Evolutionary conservation across 1,140 invertebrate genomes (phyloP).

Genomic region (Cepaea nemoralis): DNA sequence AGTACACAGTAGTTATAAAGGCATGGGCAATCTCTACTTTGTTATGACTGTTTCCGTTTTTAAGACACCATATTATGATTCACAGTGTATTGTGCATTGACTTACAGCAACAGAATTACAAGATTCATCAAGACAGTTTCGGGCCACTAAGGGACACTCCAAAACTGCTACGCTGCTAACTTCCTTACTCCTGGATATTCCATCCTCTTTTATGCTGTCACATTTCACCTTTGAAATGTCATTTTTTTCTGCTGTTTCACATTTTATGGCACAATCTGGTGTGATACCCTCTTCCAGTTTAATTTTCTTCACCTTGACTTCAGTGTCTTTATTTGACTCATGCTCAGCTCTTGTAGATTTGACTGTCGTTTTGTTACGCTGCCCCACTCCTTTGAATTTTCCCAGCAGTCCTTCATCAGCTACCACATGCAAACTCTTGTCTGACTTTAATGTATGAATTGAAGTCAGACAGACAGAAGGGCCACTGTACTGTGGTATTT

Average conservation of each 20-base stretch:
- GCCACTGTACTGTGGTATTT: conserved; percentile 54
- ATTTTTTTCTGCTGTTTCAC: not conserved
- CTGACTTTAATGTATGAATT: conserved; percentile 51
- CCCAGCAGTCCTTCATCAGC: conserved; percentile 41
- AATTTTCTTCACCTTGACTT: not conserved
- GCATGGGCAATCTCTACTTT: no score
- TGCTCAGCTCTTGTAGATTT: not conserved
- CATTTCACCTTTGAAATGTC: not conserved
- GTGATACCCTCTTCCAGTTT: not conserved
- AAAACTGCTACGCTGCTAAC: not conserved
- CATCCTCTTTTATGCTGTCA: not conserved
- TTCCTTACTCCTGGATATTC: not conserved
- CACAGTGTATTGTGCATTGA: not conserved
- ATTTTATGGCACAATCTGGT: not conserved
- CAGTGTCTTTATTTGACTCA: not conserved
- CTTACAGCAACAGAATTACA: not conserved
- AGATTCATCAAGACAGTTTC: not conserved
- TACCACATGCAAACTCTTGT: conserved; percentile 47
- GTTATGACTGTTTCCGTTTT: no score
- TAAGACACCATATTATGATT: not conserved
- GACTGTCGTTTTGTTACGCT: not conserved
- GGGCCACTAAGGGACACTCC: not conserved
- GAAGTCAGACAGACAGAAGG: conserved; percentile 54
- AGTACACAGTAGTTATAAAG: no score
- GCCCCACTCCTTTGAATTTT: not conserved